Percentiles rank a stretch among this genome's conserved stretches.
Evolutionary conservation across 2,113 vertebrate genomes (phyloP).

Genomic region (Nerophis lumbriciformis): DNA sequence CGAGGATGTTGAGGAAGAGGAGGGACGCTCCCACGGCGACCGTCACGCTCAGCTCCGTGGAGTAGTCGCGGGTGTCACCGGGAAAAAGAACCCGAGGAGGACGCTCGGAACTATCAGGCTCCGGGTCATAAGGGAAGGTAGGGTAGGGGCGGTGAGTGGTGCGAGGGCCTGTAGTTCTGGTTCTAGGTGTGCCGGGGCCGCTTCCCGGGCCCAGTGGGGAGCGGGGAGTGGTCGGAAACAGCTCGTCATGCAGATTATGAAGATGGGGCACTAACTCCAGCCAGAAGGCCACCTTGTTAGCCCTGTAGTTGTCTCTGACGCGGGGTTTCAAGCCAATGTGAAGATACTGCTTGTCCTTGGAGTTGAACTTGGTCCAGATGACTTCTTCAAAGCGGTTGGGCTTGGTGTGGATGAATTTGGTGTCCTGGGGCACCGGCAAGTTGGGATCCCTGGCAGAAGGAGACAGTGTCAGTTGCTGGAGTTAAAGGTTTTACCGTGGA

Average conservation of each 20-base stretch:
- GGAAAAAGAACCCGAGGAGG: constrained; percentile 78
- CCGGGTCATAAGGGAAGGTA: constrained; percentile 71
- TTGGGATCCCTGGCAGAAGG: constrained; percentile 78
- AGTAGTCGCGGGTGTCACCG: constrained; percentile 83
- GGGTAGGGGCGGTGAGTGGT: constrained; percentile 76
- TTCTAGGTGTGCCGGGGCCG: constrained; percentile 56
- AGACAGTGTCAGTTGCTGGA: background rate
- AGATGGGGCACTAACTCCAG: constrained; percentile 88
- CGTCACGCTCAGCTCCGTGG: constrained; percentile 87
- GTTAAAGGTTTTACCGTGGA: background rate
- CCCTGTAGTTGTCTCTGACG: constrained; percentile 86
- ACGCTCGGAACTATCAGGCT: constrained; percentile 68
- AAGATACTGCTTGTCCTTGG: constrained; percentile 91
- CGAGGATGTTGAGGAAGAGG: constrained; percentile 90
- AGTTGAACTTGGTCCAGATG: constrained; percentile 93
- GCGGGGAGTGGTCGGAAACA: constrained; percentile 74
- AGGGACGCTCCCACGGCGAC: constrained; percentile 87
- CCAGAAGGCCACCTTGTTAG: constrained; percentile 94
- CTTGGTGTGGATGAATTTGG: constrained; percentile 93
- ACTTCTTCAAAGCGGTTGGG: constrained; percentile 93
- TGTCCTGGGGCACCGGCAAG: constrained; percentile 88
- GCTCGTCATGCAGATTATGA: constrained; percentile 78
- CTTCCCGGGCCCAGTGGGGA: constrained; percentile 69
- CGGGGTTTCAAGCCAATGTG: constrained; percentile 89
- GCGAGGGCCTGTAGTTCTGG: constrained; percentile 56